These are phyloP conservation scores for Galaxias olidus DNA, from an alignment of 2,797 vertebrate species.

Conservation along the genomic window DNA sequence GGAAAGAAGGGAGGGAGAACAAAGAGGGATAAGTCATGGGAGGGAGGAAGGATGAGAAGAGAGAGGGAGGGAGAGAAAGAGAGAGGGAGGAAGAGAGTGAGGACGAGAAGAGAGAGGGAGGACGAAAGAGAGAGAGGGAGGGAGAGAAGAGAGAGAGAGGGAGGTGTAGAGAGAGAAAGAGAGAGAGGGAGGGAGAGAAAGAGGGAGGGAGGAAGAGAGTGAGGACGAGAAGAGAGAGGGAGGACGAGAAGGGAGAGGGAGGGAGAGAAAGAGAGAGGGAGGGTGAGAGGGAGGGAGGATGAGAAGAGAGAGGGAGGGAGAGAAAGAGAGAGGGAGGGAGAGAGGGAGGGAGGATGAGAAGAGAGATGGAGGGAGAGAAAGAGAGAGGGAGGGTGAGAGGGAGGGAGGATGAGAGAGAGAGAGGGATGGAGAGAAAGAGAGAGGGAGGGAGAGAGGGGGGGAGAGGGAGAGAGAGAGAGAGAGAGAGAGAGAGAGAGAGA, in stretches of 20 bases:
- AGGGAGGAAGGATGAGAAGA: too few relatives aligned
- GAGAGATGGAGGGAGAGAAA: background rate
- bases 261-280: background rate
- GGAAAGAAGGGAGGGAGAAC: conserved; percentile 4
- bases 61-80: too few relatives aligned
- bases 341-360: too few relatives aligned
- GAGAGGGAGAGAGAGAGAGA: too few relatives aligned
- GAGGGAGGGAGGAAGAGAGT: background rate
- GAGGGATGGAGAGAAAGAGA: too few relatives aligned
- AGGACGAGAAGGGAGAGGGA: background rate
- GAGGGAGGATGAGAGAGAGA: background rate
- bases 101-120: background rate
- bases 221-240: background rate
- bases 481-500: too few relatives aligned
- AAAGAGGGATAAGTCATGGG: too few relatives aligned
- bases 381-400: background rate
- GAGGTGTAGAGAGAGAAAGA: conserved; percentile 6
- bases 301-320: background rate
- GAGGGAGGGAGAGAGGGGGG: too few relatives aligned
- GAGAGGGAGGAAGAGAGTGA: background rate
- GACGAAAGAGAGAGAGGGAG: background rate
- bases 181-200: background rate
- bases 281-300: background rate
- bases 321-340: too few relatives aligned
- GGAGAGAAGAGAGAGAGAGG: conserved; percentile 9